Evolutionary conservation across 2,888 invertebrate species (phyloP).

Genomic region (Melanostoma scalare): DNA sequence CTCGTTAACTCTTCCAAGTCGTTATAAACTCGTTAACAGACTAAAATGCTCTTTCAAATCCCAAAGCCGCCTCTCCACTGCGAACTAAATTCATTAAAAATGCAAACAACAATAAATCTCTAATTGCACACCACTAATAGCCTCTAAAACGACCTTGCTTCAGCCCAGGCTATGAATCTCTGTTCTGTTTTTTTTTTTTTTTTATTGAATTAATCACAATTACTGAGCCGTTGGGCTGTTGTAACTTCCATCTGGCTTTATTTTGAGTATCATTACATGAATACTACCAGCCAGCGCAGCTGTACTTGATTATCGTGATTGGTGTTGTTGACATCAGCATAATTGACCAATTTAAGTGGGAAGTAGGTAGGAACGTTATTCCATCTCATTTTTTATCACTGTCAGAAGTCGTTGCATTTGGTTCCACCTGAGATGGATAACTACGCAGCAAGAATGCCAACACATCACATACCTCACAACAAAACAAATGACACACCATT

Average conservation of each 20-base stretch:
- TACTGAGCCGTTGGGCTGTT: constrained; percentile 1
- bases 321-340: constrained; percentile 68
- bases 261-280: not conserved
- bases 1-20: no score
- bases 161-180: constrained; percentile 30
- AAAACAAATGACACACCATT: constrained; percentile 10
- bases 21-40: not conserved
- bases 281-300: constrained; percentile 17
- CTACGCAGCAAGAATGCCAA: constrained; percentile 14
- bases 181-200: not conserved
- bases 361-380: constrained; percentile 12
- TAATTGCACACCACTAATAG: constrained; percentile 29
- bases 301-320: constrained; percentile 53
- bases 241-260: constrained; percentile 26
- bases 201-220: constrained; percentile 40
- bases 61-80: not conserved
- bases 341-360: constrained; percentile 58
- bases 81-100: constrained; percentile 28
- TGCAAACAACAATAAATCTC: constrained; percentile 33
- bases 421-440: constrained; percentile 38
- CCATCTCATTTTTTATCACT: constrained; percentile 13
- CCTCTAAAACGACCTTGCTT: constrained; percentile 27
- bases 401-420: constrained; percentile 27
- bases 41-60: not conserved
- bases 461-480: constrained; percentile 3